phyloP scores from a whole-genome alignment of 2,888 invertebrate genomes.

The Acleris laterana region DNA sequence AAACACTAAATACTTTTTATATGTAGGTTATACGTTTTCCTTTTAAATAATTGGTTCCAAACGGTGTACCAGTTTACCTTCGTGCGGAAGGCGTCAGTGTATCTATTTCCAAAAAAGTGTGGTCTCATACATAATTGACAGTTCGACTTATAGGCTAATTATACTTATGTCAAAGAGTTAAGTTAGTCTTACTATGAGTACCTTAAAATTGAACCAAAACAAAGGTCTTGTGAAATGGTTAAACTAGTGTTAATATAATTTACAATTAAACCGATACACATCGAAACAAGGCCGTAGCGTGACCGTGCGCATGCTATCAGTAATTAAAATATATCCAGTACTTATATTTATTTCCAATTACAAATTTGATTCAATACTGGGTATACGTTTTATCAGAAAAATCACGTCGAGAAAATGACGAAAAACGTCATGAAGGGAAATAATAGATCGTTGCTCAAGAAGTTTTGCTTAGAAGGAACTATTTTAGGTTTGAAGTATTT shows the following conservation, averaged over 20 bases:
- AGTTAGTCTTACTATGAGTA: too few relatives aligned
- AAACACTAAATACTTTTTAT: too few relatives aligned
- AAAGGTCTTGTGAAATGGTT: neutral
- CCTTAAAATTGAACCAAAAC: neutral
- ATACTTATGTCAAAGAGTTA: too few relatives aligned
- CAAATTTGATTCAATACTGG: neutral
- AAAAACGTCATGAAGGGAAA: slow-evolving; percentile 49
- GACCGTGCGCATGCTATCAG: slow-evolving; percentile 2
- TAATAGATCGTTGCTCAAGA: slow-evolving; percentile 52
- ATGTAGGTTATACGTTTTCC: too few relatives aligned
- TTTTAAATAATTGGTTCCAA: too few relatives aligned
- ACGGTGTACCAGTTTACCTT: too few relatives aligned
- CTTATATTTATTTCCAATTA: neutral
- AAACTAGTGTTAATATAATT: too few relatives aligned
- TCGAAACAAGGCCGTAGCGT: neutral
- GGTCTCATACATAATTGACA: too few relatives aligned
- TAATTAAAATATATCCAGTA: neutral
- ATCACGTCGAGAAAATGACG: slow-evolving; percentile 11
- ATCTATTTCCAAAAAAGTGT: too few relatives aligned
- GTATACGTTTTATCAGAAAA: neutral
- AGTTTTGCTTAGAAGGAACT: slow-evolving; percentile 65
- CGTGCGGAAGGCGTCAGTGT: too few relatives aligned
- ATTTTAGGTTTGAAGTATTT: slow-evolving; percentile 72
- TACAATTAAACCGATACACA: slow-evolving; percentile 2
- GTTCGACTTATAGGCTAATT: too few relatives aligned